Base-by-base conservation (phyloP, 2,888 invertebrate genomes). In the Hesperia comma region DNA sequence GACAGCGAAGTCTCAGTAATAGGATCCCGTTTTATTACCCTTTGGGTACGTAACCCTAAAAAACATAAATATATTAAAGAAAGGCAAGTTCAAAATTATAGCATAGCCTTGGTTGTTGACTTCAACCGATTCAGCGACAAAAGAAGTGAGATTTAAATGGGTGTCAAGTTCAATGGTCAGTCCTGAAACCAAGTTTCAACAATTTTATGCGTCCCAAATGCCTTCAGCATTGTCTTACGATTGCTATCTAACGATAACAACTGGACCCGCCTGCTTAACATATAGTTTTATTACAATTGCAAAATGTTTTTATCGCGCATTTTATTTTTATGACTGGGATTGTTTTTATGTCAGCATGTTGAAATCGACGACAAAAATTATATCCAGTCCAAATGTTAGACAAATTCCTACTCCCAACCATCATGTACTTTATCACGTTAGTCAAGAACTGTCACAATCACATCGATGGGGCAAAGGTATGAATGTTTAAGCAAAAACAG, bases 381-480 rank as follows among this genome's bases (percentile, higher is more conserved):
- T 63, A 15, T 63, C 19, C 37, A 8, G 0, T 51, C 33, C 4
- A 37, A 61, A 63, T 56, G 56, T 37, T 56, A 46, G 12, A 49
- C 21, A 51, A 61, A 37, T 40, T 40, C n/a, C 15, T 15, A 58
- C 17, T 60, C 15, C 10, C 61, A 21, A 54, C 33, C 21, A 14
- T 54, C n/a, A 54, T 54, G n/a, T 26, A 51, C 14, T 21, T 64
- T 10, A 17, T 14, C 37, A 57, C 51, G n/a, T 26, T 57, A 17
- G 15, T 64, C 41, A 58, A 53, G 14, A 14, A 58, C 61, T 74
- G 78, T 56, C 60, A 76, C 37, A 81, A 79, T n/a, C 90, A 90
- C 68, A 83, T 90, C 6, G 87, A 90, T 62, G 80, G 86, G 14
- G 87, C 81, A 37, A 88, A 87, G 83, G 90, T 88, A 53, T 12